Percentiles rank a stretch among this genome's conserved stretches.
Evolutionary conservation across 2,113 vertebrate species (phyloP).

Genomic region (Erythrolamprus reginae): DNA sequence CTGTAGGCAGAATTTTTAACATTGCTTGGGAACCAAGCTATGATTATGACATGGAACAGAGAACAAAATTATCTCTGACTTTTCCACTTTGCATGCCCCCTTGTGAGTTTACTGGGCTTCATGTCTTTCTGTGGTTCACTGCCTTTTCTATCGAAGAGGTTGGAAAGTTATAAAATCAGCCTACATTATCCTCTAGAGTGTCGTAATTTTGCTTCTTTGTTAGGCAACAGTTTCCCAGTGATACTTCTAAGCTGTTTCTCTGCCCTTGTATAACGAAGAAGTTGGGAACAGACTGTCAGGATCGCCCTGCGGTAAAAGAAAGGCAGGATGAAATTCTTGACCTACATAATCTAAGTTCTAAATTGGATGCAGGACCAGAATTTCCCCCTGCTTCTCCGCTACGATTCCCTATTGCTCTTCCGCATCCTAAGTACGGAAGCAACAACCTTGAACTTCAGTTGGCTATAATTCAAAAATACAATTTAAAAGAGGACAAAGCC

Average conservation of each 20-base stretch:
- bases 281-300: background rate
- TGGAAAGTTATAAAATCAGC: background rate
- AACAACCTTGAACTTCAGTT: background rate
- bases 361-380: background rate
- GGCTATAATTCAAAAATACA: background rate
- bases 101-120: background rate
- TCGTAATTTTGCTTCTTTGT: constrained; percentile 7
- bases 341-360: background rate
- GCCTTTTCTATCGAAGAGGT: background rate
- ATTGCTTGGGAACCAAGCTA: background rate
- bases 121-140: background rate
- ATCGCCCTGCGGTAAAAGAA: background rate
- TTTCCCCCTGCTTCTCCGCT: background rate
- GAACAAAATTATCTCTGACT: background rate
- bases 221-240: background rate
- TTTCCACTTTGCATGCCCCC: background rate
- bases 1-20: background rate
- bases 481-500: background rate
- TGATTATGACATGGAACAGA: background rate
- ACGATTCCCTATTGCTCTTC: background rate
- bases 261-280: background rate
- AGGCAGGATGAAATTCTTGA: background rate
- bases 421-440: background rate
- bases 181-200: background rate
- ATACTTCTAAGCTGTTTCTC: background rate